Percentiles rank a stretch among this genome's conserved stretches.
Evolutionary conservation across 2,888 invertebrate genomes (phyloP).

Genomic region (Hydraecia micacea): DNA sequence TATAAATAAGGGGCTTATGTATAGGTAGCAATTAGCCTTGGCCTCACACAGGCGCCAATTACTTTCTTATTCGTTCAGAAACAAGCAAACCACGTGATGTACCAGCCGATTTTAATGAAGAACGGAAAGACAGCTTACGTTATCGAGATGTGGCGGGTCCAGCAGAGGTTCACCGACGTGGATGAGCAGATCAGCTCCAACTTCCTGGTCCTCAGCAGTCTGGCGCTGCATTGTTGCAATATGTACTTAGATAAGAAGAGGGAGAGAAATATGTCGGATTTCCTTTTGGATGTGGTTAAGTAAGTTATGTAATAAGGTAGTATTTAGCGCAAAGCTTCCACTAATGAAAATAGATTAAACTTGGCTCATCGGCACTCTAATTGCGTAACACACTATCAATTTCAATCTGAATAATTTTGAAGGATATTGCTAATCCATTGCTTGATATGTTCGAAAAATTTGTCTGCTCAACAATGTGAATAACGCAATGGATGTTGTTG

Average conservation of each 20-base stretch:
- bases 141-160: conserved; percentile 92
- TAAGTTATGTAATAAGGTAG: neutral
- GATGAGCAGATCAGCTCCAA: conserved; percentile 93
- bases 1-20: neutral
- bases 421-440: too few species aligned
- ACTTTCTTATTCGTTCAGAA: conserved; percentile 71
- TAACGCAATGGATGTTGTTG: too few species aligned
- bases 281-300: conserved; percentile 95
- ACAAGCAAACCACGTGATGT: conserved; percentile 86
- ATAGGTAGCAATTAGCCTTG: neutral
- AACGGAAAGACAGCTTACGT: conserved; percentile 92
- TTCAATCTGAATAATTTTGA: too few species aligned
- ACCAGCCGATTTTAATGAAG: conserved; percentile 92
- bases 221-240: conserved; percentile 92
- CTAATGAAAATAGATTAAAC: neutral
- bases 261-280: conserved; percentile 93
- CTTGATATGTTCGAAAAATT: too few species aligned
- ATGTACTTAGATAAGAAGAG: conserved; percentile 92
- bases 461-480: too few species aligned
- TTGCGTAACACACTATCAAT: too few species aligned
- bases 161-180: conserved; percentile 90
- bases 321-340: neutral
- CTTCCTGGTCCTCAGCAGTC: conserved; percentile 93
- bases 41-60: neutral
- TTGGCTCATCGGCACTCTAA: neutral